Conservation (phyloP, 2,113 vertebrate species). For the Dascyllus trimaculatus region DNA sequence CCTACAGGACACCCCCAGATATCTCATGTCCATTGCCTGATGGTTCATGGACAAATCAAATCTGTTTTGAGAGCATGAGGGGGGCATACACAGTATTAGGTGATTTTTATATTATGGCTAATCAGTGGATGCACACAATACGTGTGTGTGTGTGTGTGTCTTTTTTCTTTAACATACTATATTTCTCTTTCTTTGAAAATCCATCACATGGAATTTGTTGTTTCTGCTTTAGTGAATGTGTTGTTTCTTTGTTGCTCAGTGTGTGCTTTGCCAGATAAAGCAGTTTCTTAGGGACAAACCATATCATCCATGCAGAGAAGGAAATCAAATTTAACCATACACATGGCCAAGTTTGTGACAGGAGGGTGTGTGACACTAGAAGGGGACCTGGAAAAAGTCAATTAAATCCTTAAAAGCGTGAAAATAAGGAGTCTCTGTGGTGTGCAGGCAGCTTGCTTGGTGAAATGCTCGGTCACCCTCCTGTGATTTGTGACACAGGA, state of each 20-base stretch:
- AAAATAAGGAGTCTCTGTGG: slow-evolving; percentile 67
- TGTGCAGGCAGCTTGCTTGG: slow-evolving; percentile 51
- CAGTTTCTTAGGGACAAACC: slow-evolving; percentile 55
- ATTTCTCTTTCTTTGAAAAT: too few relatives aligned
- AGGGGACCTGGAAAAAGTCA: slow-evolving; percentile 60
- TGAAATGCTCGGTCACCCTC: slow-evolving; percentile 61
- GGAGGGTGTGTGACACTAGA: slow-evolving; percentile 46
- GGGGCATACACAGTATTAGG: too few relatives aligned
- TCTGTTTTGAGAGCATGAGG: too few relatives aligned
- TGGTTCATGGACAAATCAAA: too few relatives aligned
- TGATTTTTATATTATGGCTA: too few relatives aligned
- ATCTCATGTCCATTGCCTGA: too few relatives aligned
- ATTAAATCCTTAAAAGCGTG: slow-evolving; percentile 71
- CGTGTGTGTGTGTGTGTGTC: too few relatives aligned
- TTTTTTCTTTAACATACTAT: too few relatives aligned
- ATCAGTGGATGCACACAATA: too few relatives aligned
- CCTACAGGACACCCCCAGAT: too few relatives aligned
- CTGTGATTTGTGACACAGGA: slow-evolving; percentile 55
- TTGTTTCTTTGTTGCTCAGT: slow-evolving; percentile 7
- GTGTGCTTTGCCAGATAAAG: slow-evolving; percentile 29
- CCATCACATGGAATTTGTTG: not conserved
- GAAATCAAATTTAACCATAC: slow-evolving; percentile 63
- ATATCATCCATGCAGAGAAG: slow-evolving; percentile 62
- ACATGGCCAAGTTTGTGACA: slow-evolving; percentile 66
- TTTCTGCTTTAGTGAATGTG: slow-evolving; percentile 15